phyloP scores from a whole-genome alignment of 2,888 invertebrate genomes.

The Phyllotreta cruciferae region DNA sequence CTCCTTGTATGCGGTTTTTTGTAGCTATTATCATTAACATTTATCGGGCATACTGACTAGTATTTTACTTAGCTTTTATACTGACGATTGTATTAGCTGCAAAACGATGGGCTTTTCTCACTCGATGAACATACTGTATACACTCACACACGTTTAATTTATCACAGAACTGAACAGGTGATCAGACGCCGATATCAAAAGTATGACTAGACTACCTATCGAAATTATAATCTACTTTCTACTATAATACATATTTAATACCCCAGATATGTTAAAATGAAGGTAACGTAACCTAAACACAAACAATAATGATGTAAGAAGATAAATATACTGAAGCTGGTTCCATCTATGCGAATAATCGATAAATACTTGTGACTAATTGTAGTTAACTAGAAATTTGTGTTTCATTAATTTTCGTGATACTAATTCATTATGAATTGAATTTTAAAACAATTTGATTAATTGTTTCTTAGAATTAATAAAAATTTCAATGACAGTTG shows the following conservation, averaged over 20 bases:
- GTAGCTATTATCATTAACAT: too few relatives aligned
- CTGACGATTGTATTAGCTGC: too few relatives aligned
- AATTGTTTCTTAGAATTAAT: too few relatives aligned
- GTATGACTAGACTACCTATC: constrained; percentile 41
- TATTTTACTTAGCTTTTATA: background rate
- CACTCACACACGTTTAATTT: constrained; percentile 23
- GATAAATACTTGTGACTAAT: too few relatives aligned
- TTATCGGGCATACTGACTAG: too few relatives aligned
- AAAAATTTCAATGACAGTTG: too few relatives aligned
- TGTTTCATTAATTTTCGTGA: too few relatives aligned
- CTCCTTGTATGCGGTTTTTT: background rate
- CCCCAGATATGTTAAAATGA: constrained; percentile 44
- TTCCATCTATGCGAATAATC: constrained; percentile 2
- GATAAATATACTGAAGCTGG: background rate
- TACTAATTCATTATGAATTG: too few relatives aligned
- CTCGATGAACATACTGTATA: constrained; percentile 24
- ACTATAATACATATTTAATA: constrained; percentile 41
- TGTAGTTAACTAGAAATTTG: too few relatives aligned
- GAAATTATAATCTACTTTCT: constrained; percentile 44
- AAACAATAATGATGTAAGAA: constrained; percentile 40
- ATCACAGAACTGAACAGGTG: constrained; percentile 36
- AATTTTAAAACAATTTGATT: too few relatives aligned
- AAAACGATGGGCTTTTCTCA: constrained; percentile 9
- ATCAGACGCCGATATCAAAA: constrained; percentile 27
- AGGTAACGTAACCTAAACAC: constrained; percentile 38